Conservation (phyloP, 2,113 vertebrate genomes). For the Corythornis cristatus region DNA sequence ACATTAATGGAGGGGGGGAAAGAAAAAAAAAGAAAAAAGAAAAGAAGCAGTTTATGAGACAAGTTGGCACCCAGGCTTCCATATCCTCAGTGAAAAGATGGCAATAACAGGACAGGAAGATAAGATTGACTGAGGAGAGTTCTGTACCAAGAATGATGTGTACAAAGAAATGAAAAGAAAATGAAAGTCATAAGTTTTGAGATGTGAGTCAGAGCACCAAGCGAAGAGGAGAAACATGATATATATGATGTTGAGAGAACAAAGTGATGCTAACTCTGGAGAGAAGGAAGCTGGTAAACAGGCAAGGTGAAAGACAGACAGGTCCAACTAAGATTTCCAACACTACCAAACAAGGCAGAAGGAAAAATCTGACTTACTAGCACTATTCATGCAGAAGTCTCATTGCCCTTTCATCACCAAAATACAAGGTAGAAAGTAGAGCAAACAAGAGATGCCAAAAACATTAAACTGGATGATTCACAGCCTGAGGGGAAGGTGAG, state of each 20-base stretch:
- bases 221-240: background rate
- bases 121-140: background rate
- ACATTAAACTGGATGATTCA: background rate
- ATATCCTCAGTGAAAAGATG: background rate
- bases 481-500: slow-evolving; percentile 20
- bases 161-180: background rate
- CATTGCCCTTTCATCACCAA: background rate
- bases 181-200: background rate
- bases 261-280: background rate
- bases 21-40: background rate
- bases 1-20: background rate
- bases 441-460: background rate
- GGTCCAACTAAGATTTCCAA: background rate
- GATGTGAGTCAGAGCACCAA: background rate
- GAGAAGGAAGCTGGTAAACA: background rate
- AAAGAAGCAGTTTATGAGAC: background rate
- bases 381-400: background rate
- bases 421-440: background rate
- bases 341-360: background rate
- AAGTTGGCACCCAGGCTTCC: background rate
- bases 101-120: background rate
- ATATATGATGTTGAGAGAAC: background rate
- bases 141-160: background rate
- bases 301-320: background rate
- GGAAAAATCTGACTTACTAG: background rate